Conservation (phyloP, 2,888 invertebrate genomes). For the Melanchra persicariae region DNA sequence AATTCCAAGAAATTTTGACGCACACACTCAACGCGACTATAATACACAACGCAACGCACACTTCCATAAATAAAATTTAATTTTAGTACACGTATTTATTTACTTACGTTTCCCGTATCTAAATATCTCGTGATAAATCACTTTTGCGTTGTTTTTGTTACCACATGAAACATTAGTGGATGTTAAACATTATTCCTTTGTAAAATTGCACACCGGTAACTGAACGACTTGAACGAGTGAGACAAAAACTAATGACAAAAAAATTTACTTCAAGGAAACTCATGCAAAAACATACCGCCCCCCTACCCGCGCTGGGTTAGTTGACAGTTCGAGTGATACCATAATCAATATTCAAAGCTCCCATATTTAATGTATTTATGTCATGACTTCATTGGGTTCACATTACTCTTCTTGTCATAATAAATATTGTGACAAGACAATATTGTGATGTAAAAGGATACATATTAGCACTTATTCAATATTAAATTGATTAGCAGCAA, state of each 20-base stretch:
- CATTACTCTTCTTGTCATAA: too few species aligned
- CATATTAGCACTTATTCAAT: not conserved
- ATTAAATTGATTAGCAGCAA: too few species aligned
- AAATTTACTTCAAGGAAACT: conserved; percentile 73
- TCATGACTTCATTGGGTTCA: not conserved
- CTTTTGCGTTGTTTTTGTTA: conserved; percentile 53
- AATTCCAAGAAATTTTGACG: conserved; percentile 86
- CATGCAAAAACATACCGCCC: conserved; percentile 69
- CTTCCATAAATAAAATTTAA: conserved; percentile 77
- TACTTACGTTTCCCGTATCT: conserved; percentile 58
- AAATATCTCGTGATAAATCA: conserved; percentile 46
- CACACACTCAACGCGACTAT: conserved; percentile 74
- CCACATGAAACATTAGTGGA: conserved; percentile 53
- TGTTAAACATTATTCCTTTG: conserved; percentile 53
- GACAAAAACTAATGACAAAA: conserved; percentile 64
- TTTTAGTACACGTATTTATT: conserved; percentile 76
- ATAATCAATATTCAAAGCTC: conserved; percentile 17
- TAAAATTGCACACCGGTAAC: conserved; percentile 58
- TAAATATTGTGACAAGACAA: too few species aligned
- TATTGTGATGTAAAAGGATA: too few species aligned
- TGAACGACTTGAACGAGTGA: conserved; percentile 56
- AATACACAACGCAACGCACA: conserved; percentile 64
- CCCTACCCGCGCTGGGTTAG: conserved; percentile 34
- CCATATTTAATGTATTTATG: conserved; percentile 2
- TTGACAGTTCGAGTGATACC: conserved; percentile 69